phyloP scores from a whole-genome alignment of 2,888 invertebrate genomes.

The Pseudococcus jackbeardsleyi region DNA sequence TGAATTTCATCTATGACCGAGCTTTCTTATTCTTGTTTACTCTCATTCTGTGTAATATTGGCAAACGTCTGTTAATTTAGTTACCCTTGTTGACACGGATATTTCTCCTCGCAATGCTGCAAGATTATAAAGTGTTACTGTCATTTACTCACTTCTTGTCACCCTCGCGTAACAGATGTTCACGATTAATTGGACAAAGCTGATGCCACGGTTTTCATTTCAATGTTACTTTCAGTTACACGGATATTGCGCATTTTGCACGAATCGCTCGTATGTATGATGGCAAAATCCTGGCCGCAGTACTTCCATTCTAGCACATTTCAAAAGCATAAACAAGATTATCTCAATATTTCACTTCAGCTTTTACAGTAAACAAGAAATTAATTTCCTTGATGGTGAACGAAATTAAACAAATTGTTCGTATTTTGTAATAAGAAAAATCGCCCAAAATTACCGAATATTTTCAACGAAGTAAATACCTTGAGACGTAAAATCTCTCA shows the following conservation, averaged over 20 bases:
- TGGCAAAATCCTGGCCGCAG: not conserved
- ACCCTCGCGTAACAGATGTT: slow-evolving; percentile 52
- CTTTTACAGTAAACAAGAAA: not conserved
- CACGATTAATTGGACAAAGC: slow-evolving; percentile 56
- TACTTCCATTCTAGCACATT: not conserved
- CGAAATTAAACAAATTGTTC: too few relatives aligned
- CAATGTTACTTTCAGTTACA: slow-evolving; percentile 30
- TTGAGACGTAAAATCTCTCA: too few relatives aligned
- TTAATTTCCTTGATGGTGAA: not conserved
- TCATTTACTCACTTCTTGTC: slow-evolving; percentile 16
- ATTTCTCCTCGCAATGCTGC: slow-evolving; percentile 26
- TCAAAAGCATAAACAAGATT: not conserved
- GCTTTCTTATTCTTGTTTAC: not conserved
- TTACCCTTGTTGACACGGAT: slow-evolving; percentile 45
- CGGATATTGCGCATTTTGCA: not conserved
- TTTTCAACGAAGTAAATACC: not conserved
- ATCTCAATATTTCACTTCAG: not conserved
- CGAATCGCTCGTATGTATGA: not conserved
- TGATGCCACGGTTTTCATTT: slow-evolving; percentile 36
- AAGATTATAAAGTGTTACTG: slow-evolving; percentile 24
- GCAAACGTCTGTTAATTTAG: slow-evolving; percentile 54
- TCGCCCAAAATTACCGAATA: not conserved
- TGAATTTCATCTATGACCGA: too few relatives aligned
- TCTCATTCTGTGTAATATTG: not conserved
- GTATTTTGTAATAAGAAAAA: too few relatives aligned